Base-by-base conservation (phyloP, 2,113 vertebrate species). In the Tachysurus fulvidraco region DNA sequence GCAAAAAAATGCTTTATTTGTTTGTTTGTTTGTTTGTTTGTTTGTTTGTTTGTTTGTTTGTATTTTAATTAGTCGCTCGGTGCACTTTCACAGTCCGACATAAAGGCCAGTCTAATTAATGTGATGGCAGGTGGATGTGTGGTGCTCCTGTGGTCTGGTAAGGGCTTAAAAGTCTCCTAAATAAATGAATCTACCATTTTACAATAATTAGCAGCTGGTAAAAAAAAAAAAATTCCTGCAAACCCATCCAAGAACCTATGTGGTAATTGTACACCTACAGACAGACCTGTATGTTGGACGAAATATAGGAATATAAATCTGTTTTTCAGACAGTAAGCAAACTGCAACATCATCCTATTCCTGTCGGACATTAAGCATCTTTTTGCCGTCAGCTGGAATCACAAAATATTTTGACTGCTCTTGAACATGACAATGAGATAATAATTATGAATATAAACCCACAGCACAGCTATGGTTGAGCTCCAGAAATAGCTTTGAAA, bases 361-460 rank as follows among this genome's bases (percentile, higher is more conserved):
- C 12, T 30, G 41, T 11, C 50, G 36, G 59, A 57, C 44, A 16
- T 36, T 23, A 41, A n/a, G 62, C 30, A 85, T 76, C 69, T 11
- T 76, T 84, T 74, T 25, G 5, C 21, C 10, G 57, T 78, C 73
- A 78, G 41, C 73, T 23, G 59, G 73, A 54, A 65, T 78, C 59
- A 30, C 10, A 21, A 52, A 52, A 85, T 21, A 44, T 3, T 30
- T 69, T 69, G 28, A 28, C 30, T 13, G 2, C 57, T 62, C 57
- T 21, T 30, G 59, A 65, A 46, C n/a, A 54, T n/a, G 17, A 80
- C 25, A 57, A 44, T 80, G 52, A 71, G 85, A 80, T 79, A 52
- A 79, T 80, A 67, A 23, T 86, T 12, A 10, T 21, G 57, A 46
- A 17, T 21, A 69, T 46, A 17, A 81, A 79, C 11, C 2, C 46